A percentile compares a stretch with the other conserved stretches of the same genome.
Evolutionary conservation across 2,113 vertebrate genomes (phyloP).

Genomic region (Diphyllodes magnificus): DNA sequence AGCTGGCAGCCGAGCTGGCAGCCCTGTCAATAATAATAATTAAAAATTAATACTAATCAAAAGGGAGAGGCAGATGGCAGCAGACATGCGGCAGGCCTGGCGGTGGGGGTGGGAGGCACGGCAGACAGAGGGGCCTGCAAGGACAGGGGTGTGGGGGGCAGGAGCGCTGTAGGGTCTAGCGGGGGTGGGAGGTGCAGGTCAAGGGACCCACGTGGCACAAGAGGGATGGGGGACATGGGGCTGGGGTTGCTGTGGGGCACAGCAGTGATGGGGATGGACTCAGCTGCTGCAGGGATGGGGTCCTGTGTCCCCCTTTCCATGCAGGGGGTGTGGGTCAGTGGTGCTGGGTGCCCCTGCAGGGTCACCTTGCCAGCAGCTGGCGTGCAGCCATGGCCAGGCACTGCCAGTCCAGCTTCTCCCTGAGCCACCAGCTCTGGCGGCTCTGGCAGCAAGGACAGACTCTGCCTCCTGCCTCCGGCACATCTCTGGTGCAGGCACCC

Average conservation of each 20-base stretch:
- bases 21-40: constrained; percentile 56
- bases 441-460: neutral
- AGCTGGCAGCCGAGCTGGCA: constrained; percentile 35
- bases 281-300: neutral
- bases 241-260: neutral
- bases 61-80: constrained; percentile 58
- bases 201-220: no score
- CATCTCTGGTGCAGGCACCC: accelerated
- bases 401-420: neutral
- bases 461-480: neutral
- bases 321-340: neutral
- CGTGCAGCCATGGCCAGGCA: neutral
- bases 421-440: neutral
- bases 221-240: neutral
- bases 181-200: neutral
- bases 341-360: neutral
- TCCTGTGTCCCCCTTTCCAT: accelerated
- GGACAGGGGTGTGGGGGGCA: neutral
- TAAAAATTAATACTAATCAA: constrained; percentile 65
- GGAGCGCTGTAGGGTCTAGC: neutral
- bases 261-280: neutral
- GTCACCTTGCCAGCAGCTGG: constrained; percentile 9
- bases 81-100: constrained; percentile 20
- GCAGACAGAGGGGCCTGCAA: neutral
- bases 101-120: neutral